Base-by-base conservation (phyloP, 35 echinoderm and acorn worm genomes). In the Apostichopus parvimensis region DNA sequence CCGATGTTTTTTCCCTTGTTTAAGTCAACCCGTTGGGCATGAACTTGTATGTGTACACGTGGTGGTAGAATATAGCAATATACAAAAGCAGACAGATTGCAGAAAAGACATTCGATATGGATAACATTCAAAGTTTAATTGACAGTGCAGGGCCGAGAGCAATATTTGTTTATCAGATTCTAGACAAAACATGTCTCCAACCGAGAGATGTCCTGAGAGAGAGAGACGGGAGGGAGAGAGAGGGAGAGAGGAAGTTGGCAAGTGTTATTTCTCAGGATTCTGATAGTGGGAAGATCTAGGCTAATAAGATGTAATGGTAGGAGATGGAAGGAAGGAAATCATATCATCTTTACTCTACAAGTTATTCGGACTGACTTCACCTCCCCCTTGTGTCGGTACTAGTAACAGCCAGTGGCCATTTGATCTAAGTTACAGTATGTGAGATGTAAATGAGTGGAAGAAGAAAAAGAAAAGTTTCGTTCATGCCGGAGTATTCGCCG, bases 81-180 rank as follows among this genome's bases (percentile, higher is more conserved):
- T 45, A 45, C 34, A 3, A 45, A 45, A 75, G 71, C 71, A 75
- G 5, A n/a, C 14, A 22, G 71, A 75, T 75, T 22, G 15, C n/a
- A 61, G 71, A 75, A 20, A 1, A 45, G 71, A 75, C 71, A 75
- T 75, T 6, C n/a, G 71, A 75, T 75, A 75, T 8, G 6, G 7
- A 75, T 20, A n/a, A 75, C 71, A 20, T 75, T n/a, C 71, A 75
- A 75, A 45, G 13, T 75, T 75, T 75, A 75, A 75, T 75, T 75
- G 71, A 75, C 71, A 75, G 71, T 75, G n/a, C 71, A 75, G 71
- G 71, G 71, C 71, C 71, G n/a, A 22, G 71, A 75, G 71, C 71
- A 75, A 75, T 75, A 18, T 75, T 75, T 75, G 71, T 75, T 75
- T 75, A 75, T 75, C 71, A 18, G 71, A 75, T 75, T 75, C 71